Conservation (phyloP, 2,888 invertebrate species). For the Ferrisia virgata region DNA sequence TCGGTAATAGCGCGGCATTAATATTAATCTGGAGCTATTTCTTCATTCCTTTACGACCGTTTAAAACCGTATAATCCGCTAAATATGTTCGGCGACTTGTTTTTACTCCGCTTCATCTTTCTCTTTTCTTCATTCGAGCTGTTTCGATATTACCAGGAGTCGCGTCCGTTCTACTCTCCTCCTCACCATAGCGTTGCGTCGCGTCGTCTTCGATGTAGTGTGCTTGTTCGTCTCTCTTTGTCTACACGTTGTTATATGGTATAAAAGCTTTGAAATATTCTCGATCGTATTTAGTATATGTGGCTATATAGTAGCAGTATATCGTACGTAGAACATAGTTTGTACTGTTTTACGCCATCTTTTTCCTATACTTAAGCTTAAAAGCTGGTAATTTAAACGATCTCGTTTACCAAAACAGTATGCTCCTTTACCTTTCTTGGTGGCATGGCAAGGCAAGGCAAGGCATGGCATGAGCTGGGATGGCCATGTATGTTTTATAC, state of each 20-base stretch:
- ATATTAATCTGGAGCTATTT: constrained; percentile 6
- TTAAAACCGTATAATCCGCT: constrained; percentile 4
- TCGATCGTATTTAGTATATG: neutral
- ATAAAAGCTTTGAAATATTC: neutral
- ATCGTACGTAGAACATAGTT: neutral
- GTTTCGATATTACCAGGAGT: neutral
- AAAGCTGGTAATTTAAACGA: constrained; percentile 9
- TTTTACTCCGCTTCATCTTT: neutral
- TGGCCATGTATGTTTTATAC: no score
- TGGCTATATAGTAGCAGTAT: neutral
- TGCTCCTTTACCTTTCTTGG: neutral
- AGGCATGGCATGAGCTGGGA: no score
- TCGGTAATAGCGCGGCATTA: neutral
- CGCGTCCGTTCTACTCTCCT: neutral
- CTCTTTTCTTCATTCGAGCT: neutral
- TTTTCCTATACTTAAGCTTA: neutral
- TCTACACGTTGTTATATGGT: neutral
- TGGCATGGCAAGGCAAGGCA: no score
- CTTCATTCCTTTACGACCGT: constrained; percentile 14
- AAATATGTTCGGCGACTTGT: constrained; percentile 17
- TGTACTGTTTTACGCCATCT: neutral
- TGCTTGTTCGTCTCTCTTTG: neutral
- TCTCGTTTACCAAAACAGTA: neutral
- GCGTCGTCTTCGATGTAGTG: neutral
- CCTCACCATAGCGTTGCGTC: no score